Evolutionary conservation across 2,797 vertebrate genomes (phyloP).

Genomic region (Manis pentadactyla): DNA sequence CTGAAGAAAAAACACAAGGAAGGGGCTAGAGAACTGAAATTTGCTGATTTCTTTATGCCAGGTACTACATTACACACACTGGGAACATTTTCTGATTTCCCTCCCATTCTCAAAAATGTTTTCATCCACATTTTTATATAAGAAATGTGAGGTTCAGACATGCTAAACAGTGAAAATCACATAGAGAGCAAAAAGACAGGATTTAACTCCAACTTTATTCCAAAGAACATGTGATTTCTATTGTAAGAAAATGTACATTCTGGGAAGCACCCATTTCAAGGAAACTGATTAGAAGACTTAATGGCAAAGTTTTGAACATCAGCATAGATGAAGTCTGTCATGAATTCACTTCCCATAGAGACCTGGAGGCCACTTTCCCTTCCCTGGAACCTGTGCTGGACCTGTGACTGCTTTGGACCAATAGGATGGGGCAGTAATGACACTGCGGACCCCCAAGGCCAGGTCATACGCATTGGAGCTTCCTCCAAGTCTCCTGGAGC

Average conservation of each 20-base stretch:
- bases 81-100: background rate
- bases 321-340: background rate
- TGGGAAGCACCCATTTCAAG: background rate
- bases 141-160: background rate
- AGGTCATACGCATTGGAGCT: too few relatives aligned
- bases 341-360: background rate
- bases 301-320: background rate
- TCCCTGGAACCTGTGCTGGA: background rate
- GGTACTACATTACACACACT: background rate
- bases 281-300: background rate
- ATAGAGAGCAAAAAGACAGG: background rate
- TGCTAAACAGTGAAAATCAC: background rate
- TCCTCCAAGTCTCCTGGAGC: background rate
- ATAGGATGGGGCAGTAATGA: background rate
- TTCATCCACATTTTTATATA: background rate
- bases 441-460: background rate
- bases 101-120: background rate
- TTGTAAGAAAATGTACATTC: background rate
- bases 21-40: background rate
- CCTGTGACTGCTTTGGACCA: background rate
- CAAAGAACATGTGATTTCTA: background rate
- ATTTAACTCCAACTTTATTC: background rate
- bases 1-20: background rate
- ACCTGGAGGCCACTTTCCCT: background rate
- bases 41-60: background rate